These are phyloP conservation scores for Piezodorus guildinii DNA, from an alignment of 1,140 invertebrate species.

Conservation along the genomic window DNA sequence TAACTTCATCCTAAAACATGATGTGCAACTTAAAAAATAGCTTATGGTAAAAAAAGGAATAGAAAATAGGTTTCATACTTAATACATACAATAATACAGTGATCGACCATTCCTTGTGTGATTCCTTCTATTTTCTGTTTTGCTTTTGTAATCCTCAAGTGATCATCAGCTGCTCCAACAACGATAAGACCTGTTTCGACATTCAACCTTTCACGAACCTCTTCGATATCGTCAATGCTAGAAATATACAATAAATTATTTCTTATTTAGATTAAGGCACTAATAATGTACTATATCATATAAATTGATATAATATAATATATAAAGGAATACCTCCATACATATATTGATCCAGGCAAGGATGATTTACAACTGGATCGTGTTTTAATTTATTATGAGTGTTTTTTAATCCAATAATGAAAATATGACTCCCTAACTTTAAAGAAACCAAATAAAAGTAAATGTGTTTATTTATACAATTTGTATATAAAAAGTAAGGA, in stretches of 20 bases:
- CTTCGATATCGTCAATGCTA: conserved; percentile 61
- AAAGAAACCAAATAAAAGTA: too few species aligned
- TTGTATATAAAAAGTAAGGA: too few species aligned
- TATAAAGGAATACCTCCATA: too few species aligned
- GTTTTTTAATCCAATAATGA: too few species aligned
- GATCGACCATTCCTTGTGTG: conserved; percentile 72
- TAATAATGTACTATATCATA: too few species aligned
- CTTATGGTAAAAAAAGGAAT: not conserved
- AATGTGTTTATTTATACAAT: too few species aligned
- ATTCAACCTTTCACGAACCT: conserved; percentile 58
- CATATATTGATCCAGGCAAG: too few species aligned
- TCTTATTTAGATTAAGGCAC: too few species aligned
- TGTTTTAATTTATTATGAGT: too few species aligned
- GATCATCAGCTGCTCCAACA: conserved; percentile 71
- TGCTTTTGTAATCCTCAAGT: conserved; percentile 53
- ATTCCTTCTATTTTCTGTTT: conserved; percentile 61
- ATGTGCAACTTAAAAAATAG: not conserved
- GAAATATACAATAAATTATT: not conserved
- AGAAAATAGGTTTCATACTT: not conserved
- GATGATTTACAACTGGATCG: too few species aligned
- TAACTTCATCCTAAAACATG: conserved; percentile 22
- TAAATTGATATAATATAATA: too few species aligned
- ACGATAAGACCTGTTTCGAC: conserved; percentile 66
- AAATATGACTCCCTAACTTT: too few species aligned
- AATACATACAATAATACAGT: conserved; percentile 47